These are phyloP conservation scores for Platorchestia sp. DNA, from an alignment of 1,140 invertebrate genomes.

Conservation along the genomic window DNA sequence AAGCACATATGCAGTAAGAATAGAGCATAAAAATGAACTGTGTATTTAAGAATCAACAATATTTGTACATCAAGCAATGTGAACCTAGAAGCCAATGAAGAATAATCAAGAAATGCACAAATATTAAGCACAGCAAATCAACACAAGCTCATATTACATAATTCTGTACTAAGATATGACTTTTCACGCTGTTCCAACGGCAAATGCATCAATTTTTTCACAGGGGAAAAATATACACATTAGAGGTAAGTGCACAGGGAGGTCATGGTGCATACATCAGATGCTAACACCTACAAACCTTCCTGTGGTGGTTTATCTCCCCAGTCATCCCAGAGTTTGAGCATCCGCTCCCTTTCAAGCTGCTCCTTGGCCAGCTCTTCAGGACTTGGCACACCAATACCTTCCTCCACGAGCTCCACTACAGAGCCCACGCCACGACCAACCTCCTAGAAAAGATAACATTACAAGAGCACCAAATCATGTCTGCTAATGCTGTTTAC, in stretches of 20 bases:
- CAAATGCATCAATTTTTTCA: neutral
- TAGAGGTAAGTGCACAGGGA: neutral
- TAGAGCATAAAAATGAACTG: too few relatives aligned
- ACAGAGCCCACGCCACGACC: slow-evolving; percentile 82
- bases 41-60: too few relatives aligned
- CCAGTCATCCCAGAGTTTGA: slow-evolving; percentile 54
- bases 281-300: neutral
- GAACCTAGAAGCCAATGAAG: too few relatives aligned
- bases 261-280: neutral
- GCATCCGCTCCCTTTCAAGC: slow-evolving; percentile 62
- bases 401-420: slow-evolving; percentile 78
- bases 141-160: too few relatives aligned
- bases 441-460: slow-evolving; percentile 74
- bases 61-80: too few relatives aligned
- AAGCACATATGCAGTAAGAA: too few relatives aligned
- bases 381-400: slow-evolving; percentile 83
- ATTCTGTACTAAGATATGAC: neutral
- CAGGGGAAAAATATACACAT: neutral
- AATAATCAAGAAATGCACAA: too few relatives aligned
- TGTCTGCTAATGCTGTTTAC: too few relatives aligned
- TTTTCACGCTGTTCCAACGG: neutral
- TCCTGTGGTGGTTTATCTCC: neutral
- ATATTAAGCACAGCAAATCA: too few relatives aligned
- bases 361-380: slow-evolving; percentile 77
- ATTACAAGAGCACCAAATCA: neutral